These are phyloP conservation scores for Dromiciops gliroides DNA, from an alignment of 2,113 vertebrate genomes.

Conservation along the genomic window DNA sequence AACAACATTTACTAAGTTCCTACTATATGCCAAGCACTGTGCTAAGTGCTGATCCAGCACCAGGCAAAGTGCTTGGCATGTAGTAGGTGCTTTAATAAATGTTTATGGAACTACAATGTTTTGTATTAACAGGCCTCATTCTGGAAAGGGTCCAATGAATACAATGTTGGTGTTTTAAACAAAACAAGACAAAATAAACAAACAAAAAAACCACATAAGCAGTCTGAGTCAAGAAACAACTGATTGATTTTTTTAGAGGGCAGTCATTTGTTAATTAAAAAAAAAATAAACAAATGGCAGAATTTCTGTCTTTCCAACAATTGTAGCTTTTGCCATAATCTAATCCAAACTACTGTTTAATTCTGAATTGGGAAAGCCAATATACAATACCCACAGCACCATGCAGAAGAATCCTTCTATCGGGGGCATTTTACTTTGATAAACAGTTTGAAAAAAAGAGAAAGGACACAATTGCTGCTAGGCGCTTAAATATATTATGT, in stretches of 20 bases:
- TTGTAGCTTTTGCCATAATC: not conserved
- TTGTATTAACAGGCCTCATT: not conserved
- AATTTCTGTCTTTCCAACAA: conserved; percentile 28
- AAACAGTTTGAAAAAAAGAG: conserved; percentile 21
- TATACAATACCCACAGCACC: conserved; percentile 30
- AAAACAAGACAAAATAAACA: conserved; percentile 19
- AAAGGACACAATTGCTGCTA: conserved; percentile 31
- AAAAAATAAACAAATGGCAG: conserved; percentile 20
- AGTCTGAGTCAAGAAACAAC: conserved; percentile 18
- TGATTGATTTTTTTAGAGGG: not conserved
- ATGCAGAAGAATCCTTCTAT: conserved; percentile 13
- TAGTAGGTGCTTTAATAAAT: not conserved
- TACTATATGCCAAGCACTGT: not conserved
- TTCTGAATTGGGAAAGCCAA: conserved; percentile 1
- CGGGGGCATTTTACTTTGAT: conserved; percentile 6
- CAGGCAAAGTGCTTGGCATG: not conserved
- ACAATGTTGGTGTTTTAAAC: not conserved
- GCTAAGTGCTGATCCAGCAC: not conserved
- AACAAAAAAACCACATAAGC: too few species aligned
- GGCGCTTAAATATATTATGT: conserved; percentile 45
- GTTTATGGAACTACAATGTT: not conserved
- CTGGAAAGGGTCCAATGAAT: not conserved
- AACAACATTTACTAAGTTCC: not conserved
- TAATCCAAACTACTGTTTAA: conserved; percentile 2
- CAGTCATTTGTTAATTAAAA: conserved; percentile 13